Percentiles rank a stretch among this genome's conserved stretches.
Conservation (phyloP, 2,113 vertebrate genomes). For the Mesembrinibis cayennensis region DNA sequence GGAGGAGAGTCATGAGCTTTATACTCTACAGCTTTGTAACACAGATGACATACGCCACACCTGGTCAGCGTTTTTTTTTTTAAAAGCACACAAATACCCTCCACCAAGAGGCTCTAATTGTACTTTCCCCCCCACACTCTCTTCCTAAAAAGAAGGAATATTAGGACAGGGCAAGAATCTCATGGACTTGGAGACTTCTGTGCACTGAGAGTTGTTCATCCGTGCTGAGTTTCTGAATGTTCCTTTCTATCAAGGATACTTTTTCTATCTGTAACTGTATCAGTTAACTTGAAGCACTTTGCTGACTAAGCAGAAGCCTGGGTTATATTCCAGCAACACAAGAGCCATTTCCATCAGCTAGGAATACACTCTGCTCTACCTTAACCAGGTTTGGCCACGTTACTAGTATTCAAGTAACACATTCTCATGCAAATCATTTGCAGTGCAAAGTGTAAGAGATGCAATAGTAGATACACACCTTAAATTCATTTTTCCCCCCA, state of each 20-base stretch:
- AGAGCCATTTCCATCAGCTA: neutral
- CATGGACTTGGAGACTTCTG: neutral
- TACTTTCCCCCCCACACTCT: accelerated
- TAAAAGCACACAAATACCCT: neutral
- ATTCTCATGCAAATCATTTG: neutral
- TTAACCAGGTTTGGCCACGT: neutral
- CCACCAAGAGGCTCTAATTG: neutral
- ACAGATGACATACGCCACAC: neutral
- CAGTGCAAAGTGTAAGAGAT: neutral
- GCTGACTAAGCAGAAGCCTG: neutral
- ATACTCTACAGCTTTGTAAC: neutral
- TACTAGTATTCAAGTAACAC: neutral
- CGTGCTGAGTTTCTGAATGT: neutral
- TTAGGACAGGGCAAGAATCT: neutral
- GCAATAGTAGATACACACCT: neutral
- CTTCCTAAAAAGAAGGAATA: neutral
- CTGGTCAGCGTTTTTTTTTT: neutral
- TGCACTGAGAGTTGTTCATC: accelerated
- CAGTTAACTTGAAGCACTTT: neutral
- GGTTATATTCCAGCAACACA: neutral
- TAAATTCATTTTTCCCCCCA: neutral
- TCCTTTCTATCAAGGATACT: neutral
- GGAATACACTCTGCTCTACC: neutral
- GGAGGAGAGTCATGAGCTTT: neutral
- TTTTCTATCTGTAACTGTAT: neutral